These are phyloP conservation scores for Zaprionus lineosus DNA, from an alignment of 2,888 invertebrate genomes.

Conservation along the genomic window DNA sequence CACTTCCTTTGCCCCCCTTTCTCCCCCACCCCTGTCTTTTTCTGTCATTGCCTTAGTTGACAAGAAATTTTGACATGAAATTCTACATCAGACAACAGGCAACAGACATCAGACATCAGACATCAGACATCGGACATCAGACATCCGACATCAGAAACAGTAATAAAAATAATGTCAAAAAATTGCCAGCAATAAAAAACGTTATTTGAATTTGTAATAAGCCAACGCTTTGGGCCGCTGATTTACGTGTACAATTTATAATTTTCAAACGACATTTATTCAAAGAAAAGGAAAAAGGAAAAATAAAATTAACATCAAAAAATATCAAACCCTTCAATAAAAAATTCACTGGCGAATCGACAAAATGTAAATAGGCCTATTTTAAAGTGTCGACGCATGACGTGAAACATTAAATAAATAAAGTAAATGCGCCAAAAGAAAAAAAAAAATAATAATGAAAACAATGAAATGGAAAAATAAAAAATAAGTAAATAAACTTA, in stretches of 20 bases:
- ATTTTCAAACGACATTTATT: neutral
- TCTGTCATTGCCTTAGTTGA: too few relatives aligned
- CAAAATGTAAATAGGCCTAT: constrained; percentile 19
- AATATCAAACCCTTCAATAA: too few relatives aligned
- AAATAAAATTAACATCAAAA: neutral
- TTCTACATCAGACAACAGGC: constrained; percentile 14
- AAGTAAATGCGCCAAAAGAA: neutral
- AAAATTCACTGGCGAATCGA: constrained; percentile 15
- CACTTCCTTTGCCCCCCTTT: too few relatives aligned
- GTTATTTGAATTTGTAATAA: constrained; percentile 18
- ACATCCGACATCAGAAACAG: too few relatives aligned
- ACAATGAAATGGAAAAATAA: too few relatives aligned
- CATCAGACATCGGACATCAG: too few relatives aligned
- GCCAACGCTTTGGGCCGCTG: constrained; percentile 7
- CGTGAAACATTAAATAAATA: constrained; percentile 30
- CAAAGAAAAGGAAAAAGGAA: constrained; percentile 3
- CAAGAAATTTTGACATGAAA: constrained; percentile 20
- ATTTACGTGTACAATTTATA: constrained; percentile 3
- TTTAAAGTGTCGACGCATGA: constrained; percentile 39
- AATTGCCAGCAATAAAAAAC: constrained; percentile 19
- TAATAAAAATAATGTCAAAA: constrained; percentile 8
- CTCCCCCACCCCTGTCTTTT: too few relatives aligned
- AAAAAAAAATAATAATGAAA: neutral
- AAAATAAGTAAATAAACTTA: constrained; percentile 12
- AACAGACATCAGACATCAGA: too few relatives aligned